Evolutionary conservation across 2,888 invertebrate genomes (phyloP).

Genomic region (Ctenicera cuprea): DNA sequence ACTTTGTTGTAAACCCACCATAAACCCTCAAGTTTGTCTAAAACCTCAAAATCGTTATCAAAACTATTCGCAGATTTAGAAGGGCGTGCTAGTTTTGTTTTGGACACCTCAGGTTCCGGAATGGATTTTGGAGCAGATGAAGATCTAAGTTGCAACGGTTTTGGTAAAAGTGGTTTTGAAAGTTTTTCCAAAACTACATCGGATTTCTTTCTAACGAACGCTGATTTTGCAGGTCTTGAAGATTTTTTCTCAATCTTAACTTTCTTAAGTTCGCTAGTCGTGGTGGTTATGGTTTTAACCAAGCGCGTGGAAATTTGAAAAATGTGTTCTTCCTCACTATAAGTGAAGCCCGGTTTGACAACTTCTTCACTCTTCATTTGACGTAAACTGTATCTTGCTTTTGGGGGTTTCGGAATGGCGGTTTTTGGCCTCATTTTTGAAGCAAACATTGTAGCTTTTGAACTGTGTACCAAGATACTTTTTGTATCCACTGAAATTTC

Average conservation of each 20-base stretch:
- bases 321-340: not conserved
- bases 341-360: not conserved
- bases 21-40: slow-evolving; percentile 72
- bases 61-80: slow-evolving; percentile 11
- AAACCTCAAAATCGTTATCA: slow-evolving; percentile 59
- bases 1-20: slow-evolving; percentile 75
- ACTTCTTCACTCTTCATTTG: slow-evolving; percentile 30
- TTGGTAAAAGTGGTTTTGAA: not conserved
- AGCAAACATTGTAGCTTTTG: not conserved
- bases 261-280: not conserved
- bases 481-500: not conserved
- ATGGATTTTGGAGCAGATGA: not conserved
- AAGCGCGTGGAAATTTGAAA: slow-evolving; percentile 27
- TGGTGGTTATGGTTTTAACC: not conserved
- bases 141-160: not conserved
- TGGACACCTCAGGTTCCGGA: not conserved
- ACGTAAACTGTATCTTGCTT: not conserved
- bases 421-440: slow-evolving; percentile 28
- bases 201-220: slow-evolving; percentile 18
- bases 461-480: not conserved
- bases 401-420: slow-evolving; percentile 8
- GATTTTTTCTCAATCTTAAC: not conserved
- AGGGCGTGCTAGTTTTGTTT: not conserved
- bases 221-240: slow-evolving; percentile 34
- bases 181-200: not conserved